Evolutionary conservation across 2,797 vertebrate genomes (phyloP), one percentile per base, ranked within the genome.

Genomic region (Anomalospiza imberbis): DNA sequence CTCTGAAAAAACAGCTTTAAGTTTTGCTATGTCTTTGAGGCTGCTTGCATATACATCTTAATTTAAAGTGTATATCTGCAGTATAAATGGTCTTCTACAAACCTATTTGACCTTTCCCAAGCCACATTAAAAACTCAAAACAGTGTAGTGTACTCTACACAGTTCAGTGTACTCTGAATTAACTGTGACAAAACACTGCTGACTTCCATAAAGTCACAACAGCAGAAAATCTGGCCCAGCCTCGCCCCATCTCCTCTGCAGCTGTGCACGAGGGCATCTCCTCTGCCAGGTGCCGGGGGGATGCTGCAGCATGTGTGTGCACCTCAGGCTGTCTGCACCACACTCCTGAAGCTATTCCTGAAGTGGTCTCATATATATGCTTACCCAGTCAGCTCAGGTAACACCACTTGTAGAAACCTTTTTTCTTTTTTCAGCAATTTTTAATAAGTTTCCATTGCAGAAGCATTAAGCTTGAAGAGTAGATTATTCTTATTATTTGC

Each of bases 71-170:
- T 5, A 2, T 44, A 80, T 67, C 54, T 89, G 13, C n/a, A 80
- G 21, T 54, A 86, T 17, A 68, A 50, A 55, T 17, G 15, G 50
- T 40, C 62, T 60, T 62, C 29, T 65, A 88, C 50, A 89, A 76
- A 73, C 10, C 40, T 40, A 76, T 77, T 63, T 94, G 54, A 88
- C 68, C 72, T 96, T 92, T 82, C n/a, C 32, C 77, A 58, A 82
- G n/a, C n/a, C 48, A 78, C 74, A 85, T 71, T 84, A 84, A 62
- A 94, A 88, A 94, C 58, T 55, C n/a, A 94, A 63, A 93, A 91
- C 21, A 61, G 25, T 32, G 10, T 28, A 13, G 19, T 57, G 24
- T 44, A 12, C 24, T 48, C 7, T 50, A n/a, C 6, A 10, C 3
- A 50, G n/a, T n/a, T n/a, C n/a, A n/a, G n/a, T n/a, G n/a, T n/a